Conservation (phyloP, 2,888 invertebrate species). For the Lissocephala sabroskyi region DNA sequence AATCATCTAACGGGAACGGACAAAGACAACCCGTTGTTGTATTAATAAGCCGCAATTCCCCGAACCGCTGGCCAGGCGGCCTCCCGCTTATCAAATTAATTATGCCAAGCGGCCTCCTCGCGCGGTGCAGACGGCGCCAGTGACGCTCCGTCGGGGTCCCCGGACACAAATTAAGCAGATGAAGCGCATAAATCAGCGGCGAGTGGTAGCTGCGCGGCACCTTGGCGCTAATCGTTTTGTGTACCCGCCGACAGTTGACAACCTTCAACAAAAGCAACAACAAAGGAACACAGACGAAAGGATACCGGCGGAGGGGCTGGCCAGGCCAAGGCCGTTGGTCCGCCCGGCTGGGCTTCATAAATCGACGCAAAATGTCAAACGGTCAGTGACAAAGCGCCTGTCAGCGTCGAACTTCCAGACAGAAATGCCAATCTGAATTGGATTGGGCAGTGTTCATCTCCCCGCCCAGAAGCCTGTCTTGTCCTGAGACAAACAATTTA, state of each 20-base stretch:
- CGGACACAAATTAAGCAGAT: conserved; percentile 29
- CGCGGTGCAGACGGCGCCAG: no score
- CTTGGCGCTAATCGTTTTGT: conserved; percentile 18
- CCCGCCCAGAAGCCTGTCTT: no score
- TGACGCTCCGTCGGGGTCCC: conserved; percentile 7
- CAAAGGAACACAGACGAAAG: neutral
- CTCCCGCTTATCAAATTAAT: conserved; percentile 29
- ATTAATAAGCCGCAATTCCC: conserved; percentile 18
- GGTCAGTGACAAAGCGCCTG: conserved; percentile 35
- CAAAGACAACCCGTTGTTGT: neutral
- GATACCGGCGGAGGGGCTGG: conserved; percentile 2
- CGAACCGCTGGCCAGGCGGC: neutral
- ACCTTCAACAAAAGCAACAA: neutral
- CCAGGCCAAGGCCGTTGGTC: conserved; percentile 21
- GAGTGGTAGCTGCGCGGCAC: conserved; percentile 7
- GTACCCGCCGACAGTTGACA: conserved; percentile 1
- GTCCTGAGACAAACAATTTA: conserved; percentile 60
- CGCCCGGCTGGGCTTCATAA: conserved; percentile 27
- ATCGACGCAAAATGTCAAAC: conserved; percentile 30
- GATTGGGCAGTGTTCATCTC: no score
- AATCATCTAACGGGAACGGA: conserved; percentile 5
- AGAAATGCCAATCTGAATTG: neutral
- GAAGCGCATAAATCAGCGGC: conserved; percentile 27
- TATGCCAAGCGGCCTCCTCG: conserved; percentile 14
- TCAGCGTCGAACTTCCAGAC: conserved; percentile 14